A percentile compares a stretch with the other conserved stretches of the same genome.
These are phyloP conservation scores for Coelopa frigida DNA, from an alignment of 1,140 invertebrate genomes.

Conservation along the genomic window DNA sequence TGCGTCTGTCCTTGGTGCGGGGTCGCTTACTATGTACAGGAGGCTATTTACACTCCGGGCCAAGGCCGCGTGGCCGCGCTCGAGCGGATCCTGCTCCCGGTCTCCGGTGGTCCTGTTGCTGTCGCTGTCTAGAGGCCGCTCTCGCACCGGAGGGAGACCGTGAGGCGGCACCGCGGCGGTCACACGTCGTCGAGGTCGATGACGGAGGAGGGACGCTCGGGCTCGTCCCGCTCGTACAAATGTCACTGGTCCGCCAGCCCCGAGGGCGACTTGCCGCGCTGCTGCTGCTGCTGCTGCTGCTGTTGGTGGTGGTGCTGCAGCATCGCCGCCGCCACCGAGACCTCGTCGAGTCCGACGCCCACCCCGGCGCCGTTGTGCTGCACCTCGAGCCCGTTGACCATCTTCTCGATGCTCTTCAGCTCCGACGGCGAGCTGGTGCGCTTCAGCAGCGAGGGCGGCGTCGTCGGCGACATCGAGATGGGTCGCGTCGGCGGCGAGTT, in stretches of 20 bases:
- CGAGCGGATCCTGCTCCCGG: no score
- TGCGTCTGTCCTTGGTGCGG: no score
- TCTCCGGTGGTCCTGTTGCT: no score
- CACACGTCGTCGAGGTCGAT: conserved; percentile 43
- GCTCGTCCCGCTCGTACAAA: conserved; percentile 38
- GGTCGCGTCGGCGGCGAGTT: conserved; percentile 51
- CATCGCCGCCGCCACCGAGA: neutral
- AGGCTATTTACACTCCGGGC: no score
- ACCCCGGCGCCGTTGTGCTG: conserved; percentile 46
- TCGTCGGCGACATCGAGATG: conserved; percentile 49
- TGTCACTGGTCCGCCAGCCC: conserved; percentile 36
- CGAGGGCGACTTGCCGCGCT: conserved; percentile 10
- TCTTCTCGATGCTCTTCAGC: conserved; percentile 92
- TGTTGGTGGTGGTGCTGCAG: conserved; percentile 12
- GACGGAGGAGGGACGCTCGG: conserved; percentile 37
- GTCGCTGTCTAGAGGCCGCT: no score
- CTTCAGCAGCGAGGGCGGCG: conserved; percentile 42
- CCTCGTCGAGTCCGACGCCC: neutral
- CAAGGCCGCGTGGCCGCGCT: no score
- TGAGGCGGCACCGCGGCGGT: conserved; percentile 27
- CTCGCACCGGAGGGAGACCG: no score
- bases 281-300: conserved; percentile 12
- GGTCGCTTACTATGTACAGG: no score
- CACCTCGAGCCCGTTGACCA: conserved; percentile 88
- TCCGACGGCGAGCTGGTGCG: conserved; percentile 55